Evolutionary conservation across 2,888 invertebrate genomes (phyloP), one percentile per base, ranked within the genome.

Genomic region (Caenorhabditis drosophilae): DNA sequence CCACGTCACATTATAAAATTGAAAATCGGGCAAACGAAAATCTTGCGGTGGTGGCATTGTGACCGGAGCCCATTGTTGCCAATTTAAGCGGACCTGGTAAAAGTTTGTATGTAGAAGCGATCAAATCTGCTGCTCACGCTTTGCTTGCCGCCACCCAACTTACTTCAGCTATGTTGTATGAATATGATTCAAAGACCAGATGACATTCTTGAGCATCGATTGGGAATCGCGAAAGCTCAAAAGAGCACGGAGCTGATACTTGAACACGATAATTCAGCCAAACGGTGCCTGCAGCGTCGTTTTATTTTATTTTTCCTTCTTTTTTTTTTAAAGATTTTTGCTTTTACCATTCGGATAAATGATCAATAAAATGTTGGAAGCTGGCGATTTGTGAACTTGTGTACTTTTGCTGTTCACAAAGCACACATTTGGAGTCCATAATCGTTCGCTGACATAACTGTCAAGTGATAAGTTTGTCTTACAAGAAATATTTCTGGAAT

Each of bases 351-450:
- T 82, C 7, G 82, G 81, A 62, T 79, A 82, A 48, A 82, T 80
- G 44, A 82, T 80, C 9, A 82, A 63, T 25, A 82, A 70, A 7
- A 82, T 75, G 60, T 82, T 82, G 45, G 71, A 67, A 40, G 78
- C 76, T 4, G 82, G 82, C 1, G 73, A 74, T 49, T 67, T 68
- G 68, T 82, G 82, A 1, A 81, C 78, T 57, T 80, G 74, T 11
- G 81, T 78, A 50, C 77, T 72, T 49, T 83, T 83, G 48, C 76
- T 76, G 68, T 83, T 83, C 44, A 80, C 77, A 47, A 82, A 80
- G 53, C 79, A 81, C 31, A 82, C 81, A 57, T 82, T 82, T 1
- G 82, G 82, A 23, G 81, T 81, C 82, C 82, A 82, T 22, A 82
- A 66, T 18, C 70, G 55, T 34, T 78, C 78, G 18, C 78, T 76